Evolutionary conservation across 1,140 invertebrate species (phyloP), one percentile per base, ranked within the genome.

Genomic region (Pogonomyrmex californicus): DNA sequence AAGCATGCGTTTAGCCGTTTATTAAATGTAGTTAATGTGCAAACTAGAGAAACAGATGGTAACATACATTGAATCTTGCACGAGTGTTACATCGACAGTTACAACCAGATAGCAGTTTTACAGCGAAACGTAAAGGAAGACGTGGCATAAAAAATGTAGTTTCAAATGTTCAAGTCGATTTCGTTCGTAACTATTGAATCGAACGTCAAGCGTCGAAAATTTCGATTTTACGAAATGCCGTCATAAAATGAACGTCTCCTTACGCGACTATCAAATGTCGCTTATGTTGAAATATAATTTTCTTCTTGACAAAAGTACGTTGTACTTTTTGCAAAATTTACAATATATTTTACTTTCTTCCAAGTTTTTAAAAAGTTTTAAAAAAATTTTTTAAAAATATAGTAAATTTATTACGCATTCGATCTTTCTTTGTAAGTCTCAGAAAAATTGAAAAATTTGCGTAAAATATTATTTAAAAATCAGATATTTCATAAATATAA

Each of bases 11-110:
- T 12, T 14, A 23, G 14, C 9, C n/a, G 30, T 36, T 38, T 51
- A 38, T 81, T 44, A 68, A 23, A 23, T 65, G 12, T 56, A 44
- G 36, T 36, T 17, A 12, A 7, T n/a, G 54, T 10, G 49, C 47
- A 9, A 77, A 23, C 36, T 44, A 12, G 75, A 12, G 75, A 78
- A 38, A 78, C 38, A 70, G 9, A 17, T 68, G 49, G 63, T 44
- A 47, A 70, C 63, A 41, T 10, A n/a, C 41, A 56, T 81, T 81
- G 23, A 81, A 81, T 81, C 23, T 70, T 70, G 38, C 51, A 70
- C 23, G 65, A 56, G 38, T 33, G 51, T 23, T 23, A 23, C 51
- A 81, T 41, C 65, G 63, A 56, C 65, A n/a, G 51, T 49, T 47
- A 81, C 78, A 44, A 38, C 38, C 36, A 36, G 77, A 30, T 47